phyloP scores from a whole-genome alignment of 2,113 vertebrate genomes.

The Cairina moschata region DNA sequence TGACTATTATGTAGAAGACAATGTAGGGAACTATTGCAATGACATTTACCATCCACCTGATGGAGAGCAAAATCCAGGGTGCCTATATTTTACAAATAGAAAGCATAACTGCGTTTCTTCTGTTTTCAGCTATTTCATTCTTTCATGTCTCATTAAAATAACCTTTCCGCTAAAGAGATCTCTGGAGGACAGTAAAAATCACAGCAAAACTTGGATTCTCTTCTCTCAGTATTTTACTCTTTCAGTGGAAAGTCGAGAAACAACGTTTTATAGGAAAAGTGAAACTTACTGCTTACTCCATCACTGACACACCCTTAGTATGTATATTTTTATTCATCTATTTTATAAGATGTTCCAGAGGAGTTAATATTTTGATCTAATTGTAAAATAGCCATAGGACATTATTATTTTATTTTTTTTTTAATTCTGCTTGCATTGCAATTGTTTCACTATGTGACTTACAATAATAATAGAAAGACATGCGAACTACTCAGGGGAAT shows the following conservation, averaged over 20 bases:
- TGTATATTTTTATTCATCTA: background rate
- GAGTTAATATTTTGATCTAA: background rate
- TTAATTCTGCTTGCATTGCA: background rate
- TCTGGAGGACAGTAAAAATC: background rate
- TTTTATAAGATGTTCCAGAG: background rate
- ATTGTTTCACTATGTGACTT: background rate
- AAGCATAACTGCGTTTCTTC: background rate
- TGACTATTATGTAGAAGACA: background rate
- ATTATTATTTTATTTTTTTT: background rate
- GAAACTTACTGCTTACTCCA: background rate
- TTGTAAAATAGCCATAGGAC: background rate
- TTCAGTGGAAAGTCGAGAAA: background rate
- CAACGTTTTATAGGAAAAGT: background rate
- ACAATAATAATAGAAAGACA: background rate
- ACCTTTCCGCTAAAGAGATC: background rate
- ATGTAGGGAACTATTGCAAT: background rate
- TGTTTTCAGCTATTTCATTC: background rate
- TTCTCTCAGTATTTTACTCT: background rate
- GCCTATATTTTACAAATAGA: background rate
- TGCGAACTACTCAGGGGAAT: background rate
- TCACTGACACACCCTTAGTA: background rate
- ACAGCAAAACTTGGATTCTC: background rate
- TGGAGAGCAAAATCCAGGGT: background rate
- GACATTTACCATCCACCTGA: background rate
- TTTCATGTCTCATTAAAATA: background rate